A percentile compares a stretch with the other conserved stretches of the same genome.
These are phyloP conservation scores for Nomada ferruginata DNA, from an alignment of 2,888 invertebrate species.

Conservation along the genomic window DNA sequence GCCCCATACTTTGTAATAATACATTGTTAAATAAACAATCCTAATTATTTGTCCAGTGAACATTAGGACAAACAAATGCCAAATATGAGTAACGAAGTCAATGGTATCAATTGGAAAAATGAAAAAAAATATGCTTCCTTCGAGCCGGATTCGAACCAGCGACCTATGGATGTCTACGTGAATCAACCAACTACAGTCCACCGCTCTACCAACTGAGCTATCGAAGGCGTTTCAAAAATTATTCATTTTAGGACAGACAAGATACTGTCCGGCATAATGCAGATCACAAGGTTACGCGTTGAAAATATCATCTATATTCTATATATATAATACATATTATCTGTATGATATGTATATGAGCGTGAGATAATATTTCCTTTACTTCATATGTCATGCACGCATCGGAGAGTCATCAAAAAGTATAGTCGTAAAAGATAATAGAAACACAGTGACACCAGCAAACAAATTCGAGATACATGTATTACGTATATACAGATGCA, in stretches of 20 bases:
- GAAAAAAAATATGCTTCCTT: slow-evolving; percentile 74
- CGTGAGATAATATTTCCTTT: too few species aligned
- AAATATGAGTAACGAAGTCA: background rate
- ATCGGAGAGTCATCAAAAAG: too few species aligned
- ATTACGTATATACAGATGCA: too few species aligned
- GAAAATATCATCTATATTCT: background rate
- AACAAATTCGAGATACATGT: too few species aligned
- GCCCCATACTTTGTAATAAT: background rate
- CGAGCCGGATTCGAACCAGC: slow-evolving; percentile 83
- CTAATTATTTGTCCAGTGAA: background rate
- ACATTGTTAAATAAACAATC: background rate
- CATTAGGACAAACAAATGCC: background rate
- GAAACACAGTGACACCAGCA: background rate
- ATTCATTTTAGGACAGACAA: slow-evolving; percentile 15
- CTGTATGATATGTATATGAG: background rate
- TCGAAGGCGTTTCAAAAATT: slow-evolving; percentile 76
- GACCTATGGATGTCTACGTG: slow-evolving; percentile 79
- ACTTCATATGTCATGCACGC: too few species aligned
- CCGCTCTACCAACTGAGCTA: slow-evolving; percentile 85
- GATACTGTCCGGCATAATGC: rapidly evolving
- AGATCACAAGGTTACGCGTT: background rate
- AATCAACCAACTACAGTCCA: slow-evolving; percentile 82
- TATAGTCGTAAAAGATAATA: background rate
- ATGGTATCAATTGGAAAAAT: slow-evolving; percentile 45
- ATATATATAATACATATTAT: background rate